Conservation (phyloP, 1,140 invertebrate genomes). For the Centruroides sculpturatus region DNA sequence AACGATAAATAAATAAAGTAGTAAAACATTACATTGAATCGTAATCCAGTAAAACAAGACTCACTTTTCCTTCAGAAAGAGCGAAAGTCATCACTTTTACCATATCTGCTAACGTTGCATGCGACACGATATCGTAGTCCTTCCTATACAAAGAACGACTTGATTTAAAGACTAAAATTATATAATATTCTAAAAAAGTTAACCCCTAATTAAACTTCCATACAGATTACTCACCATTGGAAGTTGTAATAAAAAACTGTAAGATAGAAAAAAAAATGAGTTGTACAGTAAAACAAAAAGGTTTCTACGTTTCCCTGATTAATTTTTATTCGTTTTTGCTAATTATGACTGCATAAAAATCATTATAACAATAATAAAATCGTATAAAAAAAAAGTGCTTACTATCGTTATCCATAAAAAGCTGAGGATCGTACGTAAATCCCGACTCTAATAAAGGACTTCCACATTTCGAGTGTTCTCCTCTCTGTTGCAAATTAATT, state of each 20-base stretch:
- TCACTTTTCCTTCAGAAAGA: constrained; percentile 60
- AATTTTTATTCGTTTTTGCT: no score
- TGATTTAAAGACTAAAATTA: neutral
- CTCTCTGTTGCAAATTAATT: constrained; percentile 68
- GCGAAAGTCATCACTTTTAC: constrained; percentile 76
- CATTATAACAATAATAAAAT: neutral
- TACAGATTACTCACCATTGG: constrained; percentile 28
- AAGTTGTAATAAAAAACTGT: constrained; percentile 77
- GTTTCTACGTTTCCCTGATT: no score
- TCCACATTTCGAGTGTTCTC: constrained; percentile 69
- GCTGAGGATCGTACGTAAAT: constrained; percentile 58
- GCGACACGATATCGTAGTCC: constrained; percentile 63
- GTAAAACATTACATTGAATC: no score
- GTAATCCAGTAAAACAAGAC: no score
- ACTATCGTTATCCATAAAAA: constrained; percentile 74
- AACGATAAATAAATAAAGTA: neutral
- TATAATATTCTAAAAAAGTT: neutral
- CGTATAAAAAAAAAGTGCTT: constrained; percentile 23
- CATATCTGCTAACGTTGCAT: constrained; percentile 64
- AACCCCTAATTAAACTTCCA: neutral
- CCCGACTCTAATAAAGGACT: constrained; percentile 43
- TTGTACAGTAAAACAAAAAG: no score
- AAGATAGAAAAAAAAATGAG: constrained; percentile 20
- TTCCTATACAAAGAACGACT: constrained; percentile 35
- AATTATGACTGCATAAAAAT: no score